These are phyloP conservation scores for Caloenas nicobarica DNA, from an alignment of 2,113 vertebrate genomes.

Conservation along the genomic window DNA sequence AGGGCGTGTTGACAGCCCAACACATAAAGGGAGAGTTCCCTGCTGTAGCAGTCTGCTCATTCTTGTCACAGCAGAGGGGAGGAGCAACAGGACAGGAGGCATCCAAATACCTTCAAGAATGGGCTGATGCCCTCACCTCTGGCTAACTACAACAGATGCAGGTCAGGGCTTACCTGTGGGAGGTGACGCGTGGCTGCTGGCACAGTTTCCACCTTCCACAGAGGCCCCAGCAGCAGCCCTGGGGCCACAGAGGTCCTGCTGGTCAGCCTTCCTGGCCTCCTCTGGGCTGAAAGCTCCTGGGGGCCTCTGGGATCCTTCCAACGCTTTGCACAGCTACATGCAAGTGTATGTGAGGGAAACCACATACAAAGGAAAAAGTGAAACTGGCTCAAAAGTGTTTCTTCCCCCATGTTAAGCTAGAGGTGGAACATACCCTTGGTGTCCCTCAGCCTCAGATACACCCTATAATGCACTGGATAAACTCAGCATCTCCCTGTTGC, in stretches of 20 bases:
- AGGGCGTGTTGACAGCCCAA: fast-evolving
- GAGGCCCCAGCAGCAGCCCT: fast-evolving
- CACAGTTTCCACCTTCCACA: background rate
- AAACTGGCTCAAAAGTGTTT: background rate
- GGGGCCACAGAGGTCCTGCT: fast-evolving
- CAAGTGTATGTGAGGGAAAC: fast-evolving
- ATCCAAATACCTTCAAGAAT: background rate
- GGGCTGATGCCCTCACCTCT: background rate
- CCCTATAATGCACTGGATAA: background rate
- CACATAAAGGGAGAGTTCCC: background rate
- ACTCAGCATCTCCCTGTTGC: background rate
- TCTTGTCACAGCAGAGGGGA: background rate
- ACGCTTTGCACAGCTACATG: fast-evolving
- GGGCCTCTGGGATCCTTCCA: background rate
- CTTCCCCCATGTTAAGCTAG: background rate
- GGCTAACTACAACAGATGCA: fast-evolving
- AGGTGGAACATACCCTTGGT: fast-evolving
- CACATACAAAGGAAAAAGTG: background rate
- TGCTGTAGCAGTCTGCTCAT: background rate
- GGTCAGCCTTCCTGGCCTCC: background rate
- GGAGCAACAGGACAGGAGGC: fast-evolving
- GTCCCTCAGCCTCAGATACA: background rate
- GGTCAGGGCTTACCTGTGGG: background rate
- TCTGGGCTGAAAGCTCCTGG: background rate
- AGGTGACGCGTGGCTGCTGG: background rate